These are phyloP conservation scores for Siniperca obscura DNA, from an alignment of 2,797 vertebrate species.

Conservation along the genomic window DNA sequence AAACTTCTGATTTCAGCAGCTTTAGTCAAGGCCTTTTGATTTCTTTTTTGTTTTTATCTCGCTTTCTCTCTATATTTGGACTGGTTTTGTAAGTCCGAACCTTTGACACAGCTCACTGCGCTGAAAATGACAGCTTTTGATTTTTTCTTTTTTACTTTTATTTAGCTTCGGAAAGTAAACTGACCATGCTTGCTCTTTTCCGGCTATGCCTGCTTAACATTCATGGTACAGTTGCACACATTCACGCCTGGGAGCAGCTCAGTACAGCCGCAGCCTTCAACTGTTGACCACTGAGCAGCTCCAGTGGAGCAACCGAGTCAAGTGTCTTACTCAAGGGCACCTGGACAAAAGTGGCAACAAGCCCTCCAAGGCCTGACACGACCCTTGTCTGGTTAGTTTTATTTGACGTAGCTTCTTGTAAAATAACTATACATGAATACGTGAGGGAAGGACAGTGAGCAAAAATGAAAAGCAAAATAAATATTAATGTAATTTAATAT, in stretches of 20 bases:
- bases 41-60: constrained; percentile 5
- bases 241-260: constrained; percentile 63
- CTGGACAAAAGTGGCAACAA: constrained; percentile 53
- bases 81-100: constrained; percentile 26
- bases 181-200: constrained; percentile 42
- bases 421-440: constrained; percentile 48
- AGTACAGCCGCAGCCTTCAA: constrained; percentile 48
- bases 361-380: constrained; percentile 24
- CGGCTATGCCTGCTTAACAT: constrained; percentile 66
- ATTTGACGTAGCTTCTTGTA: constrained; percentile 33
- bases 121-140: constrained; percentile 35
- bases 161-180: constrained; percentile 51
- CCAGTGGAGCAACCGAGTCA: constrained; percentile 55
- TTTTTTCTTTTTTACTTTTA: constrained; percentile 15
- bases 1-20: constrained; percentile 9
- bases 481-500: constrained; percentile 41
- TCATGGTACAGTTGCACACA: constrained; percentile 61
- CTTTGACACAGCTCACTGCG: constrained; percentile 39
- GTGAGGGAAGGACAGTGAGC: constrained; percentile 18
- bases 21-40: neutral
- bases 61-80: constrained; percentile 5
- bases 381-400: constrained; percentile 40
- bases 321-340: constrained; percentile 68
- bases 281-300: constrained; percentile 58
- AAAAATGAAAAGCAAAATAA: constrained; percentile 34